Base-by-base conservation (phyloP, 2,888 invertebrate species). In the Leucania comma region DNA sequence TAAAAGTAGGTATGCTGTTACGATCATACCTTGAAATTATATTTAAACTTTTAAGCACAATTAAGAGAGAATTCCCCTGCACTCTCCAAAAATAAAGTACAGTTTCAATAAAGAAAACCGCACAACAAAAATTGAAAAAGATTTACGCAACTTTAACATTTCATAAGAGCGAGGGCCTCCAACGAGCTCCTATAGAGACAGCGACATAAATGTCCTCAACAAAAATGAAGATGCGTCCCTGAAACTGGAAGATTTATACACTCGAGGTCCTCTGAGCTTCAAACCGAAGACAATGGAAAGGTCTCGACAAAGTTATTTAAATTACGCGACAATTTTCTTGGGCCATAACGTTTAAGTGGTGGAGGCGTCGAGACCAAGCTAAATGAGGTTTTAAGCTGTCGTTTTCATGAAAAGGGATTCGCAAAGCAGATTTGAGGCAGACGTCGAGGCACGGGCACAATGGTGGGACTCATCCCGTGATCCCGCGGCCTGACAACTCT, bases 361-460 rank as follows among this genome's bases (percentile, higher is more conserved):
- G 89, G 88, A 92, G 90, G 91, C 92, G 93, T 90, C 88, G 91
- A 85, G 93, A 87, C 90, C 88, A 83, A 90, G 85, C 91, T 93
- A 94, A 95, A 95, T 94, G 94, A 94, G 92, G 94, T 94, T 95
- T 94, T 92, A 94, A 95, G 93, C 93, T 92, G 87, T 86, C 91
- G 87, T 90, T 89, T 89, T 90, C 91, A 89, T 91, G 91, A 91
- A 92, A 93, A 91, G 93, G 93, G 82, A 93, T 93, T 91, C 91
- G 90, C 88, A 90, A 92, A 93, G 93, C 93, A 94, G 94, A 94
- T 94, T 94, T 93, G 88, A 91, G 87, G 88, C 90, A 89, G 90
- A 89, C 89, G 85, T 86, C 79, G 78, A 84, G 88, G 87, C 85
- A 87, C 82, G 86, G 82, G 62, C 87, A 94, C 93, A 94, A 94